phyloP scores from a whole-genome alignment of 2,797 vertebrate genomes.

The Coregonus suidteri region DNA sequence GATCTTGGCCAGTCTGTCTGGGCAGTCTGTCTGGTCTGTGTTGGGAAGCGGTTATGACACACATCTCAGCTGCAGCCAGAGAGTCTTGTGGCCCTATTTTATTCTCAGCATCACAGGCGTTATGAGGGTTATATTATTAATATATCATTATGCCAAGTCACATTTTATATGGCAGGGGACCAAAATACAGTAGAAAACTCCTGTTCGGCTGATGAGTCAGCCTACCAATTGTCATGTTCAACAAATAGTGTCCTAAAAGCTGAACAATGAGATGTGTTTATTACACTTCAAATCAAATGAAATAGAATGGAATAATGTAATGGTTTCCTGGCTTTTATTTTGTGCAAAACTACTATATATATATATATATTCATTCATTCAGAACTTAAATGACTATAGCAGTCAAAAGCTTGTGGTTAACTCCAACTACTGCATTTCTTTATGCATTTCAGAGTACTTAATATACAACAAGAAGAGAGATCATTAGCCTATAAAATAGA shows the following conservation, averaged over 20 bases:
- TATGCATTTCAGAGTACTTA: not conserved
- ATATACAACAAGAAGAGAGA: not conserved
- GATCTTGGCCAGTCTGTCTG: not conserved
- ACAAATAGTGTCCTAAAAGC: too few species aligned
- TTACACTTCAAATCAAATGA: too few species aligned
- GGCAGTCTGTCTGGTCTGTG: not conserved
- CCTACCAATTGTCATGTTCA: not conserved
- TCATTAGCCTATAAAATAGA: not conserved
- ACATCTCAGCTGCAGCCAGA: conserved; percentile 10
- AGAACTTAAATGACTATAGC: not conserved
- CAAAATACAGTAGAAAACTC: not conserved
- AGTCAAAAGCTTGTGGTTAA: too few species aligned
- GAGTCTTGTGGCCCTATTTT: conserved; percentile 27
- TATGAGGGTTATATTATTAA: conserved; percentile 38
- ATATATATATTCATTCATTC: too few species aligned
- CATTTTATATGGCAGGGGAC: not conserved
- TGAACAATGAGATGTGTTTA: too few species aligned
- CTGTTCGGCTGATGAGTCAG: not conserved
- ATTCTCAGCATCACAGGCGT: conserved; percentile 21
- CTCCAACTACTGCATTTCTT: not conserved
- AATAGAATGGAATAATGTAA: not conserved
- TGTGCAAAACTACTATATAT: not conserved
- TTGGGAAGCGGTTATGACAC: conserved; percentile 20
- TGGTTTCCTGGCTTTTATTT: not conserved
- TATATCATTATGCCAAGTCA: not conserved